Conservation (phyloP, 2,797 vertebrate genomes). For the Typhlichthys subterraneus region DNA sequence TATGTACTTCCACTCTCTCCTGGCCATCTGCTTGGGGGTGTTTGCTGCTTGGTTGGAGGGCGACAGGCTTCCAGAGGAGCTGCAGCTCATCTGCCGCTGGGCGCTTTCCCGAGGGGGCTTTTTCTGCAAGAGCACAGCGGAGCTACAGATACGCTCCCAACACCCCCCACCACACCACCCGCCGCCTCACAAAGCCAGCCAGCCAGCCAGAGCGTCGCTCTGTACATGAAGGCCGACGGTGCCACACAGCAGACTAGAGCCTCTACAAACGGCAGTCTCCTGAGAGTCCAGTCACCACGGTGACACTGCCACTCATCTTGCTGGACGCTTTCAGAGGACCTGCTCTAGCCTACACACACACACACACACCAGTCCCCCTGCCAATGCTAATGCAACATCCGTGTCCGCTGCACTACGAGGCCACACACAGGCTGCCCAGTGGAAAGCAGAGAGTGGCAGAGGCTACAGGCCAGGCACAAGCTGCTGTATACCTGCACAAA, state of each 20-base stretch:
- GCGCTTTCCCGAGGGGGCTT: conserved; percentile 93
- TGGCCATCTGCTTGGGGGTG: conserved; percentile 83
- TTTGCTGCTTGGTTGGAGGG: conserved; percentile 90
- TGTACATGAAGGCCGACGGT: too few species aligned
- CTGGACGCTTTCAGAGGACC: not conserved
- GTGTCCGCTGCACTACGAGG: conserved; percentile 18
- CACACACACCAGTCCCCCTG: not conserved
- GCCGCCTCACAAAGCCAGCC: not conserved
- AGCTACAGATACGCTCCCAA: conserved; percentile 89
- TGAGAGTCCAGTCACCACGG: too few species aligned
- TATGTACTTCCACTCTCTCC: conserved; percentile 98
- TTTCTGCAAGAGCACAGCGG: conserved; percentile 98
- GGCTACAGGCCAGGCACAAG: conserved; percentile 53
- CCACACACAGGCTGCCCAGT: conserved; percentile 36
- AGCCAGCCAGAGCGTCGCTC: not conserved
- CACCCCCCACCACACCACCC: conserved; percentile 29
- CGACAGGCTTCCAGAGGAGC: conserved; percentile 91
- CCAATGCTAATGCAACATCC: not conserved
- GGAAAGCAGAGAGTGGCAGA: conserved; percentile 5
- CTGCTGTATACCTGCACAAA: conserved; percentile 96
- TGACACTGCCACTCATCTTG: not conserved
- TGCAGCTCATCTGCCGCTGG: conserved; percentile 94
- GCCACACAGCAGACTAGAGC: not conserved
- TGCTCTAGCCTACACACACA: too few species aligned
- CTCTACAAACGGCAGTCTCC: not conserved